Base-by-base conservation (phyloP, 2,888 invertebrate genomes). In the Lepidochrysops patricia region DNA sequence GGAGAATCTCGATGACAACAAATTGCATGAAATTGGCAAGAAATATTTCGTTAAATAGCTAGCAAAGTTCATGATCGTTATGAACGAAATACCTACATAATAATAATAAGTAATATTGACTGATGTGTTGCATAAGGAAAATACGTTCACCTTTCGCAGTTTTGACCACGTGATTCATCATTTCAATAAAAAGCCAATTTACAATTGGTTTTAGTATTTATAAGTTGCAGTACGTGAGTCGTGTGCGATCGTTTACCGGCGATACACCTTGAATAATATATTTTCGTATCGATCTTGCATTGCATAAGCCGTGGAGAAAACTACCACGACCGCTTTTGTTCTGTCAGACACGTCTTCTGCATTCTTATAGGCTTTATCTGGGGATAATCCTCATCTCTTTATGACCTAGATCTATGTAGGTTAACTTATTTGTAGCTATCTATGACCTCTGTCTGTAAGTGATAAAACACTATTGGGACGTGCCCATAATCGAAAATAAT, bases 221-320 rank as follows among this genome's bases (percentile, higher is more conserved):
- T 0, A 3, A 32, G 29, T 54, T 29, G 32, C 27, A 6, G 32
- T 32, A 32, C 54, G 54, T 54, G 54, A 29, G 54, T 54, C 54
- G 54, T 54, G 54, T 54, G 54, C 54, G 29, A 15, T 32, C 54
- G 54, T 29, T 54, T 54, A 54, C 29, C 52, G 54, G 13, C 4
- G 15, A 13, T 54, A 19, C 29, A 29, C 54, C 50, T 50, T 50
- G 27, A 29, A 54, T 27, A 54, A 54, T 54, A 32, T 32, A 29
- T 52, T 27, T 52, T 27, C 3, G 15, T 43, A 32, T 54, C 27
- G 54, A 54, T 54, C 32, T 52, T 52, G 29, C 27, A 54, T 54
- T 54, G 32, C 54, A 54, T 54, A 54, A 54, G 15, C 19, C 12
- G 25, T 50, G 26, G n/a, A 54, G 32, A 54, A 54, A 54, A 32